These are phyloP conservation scores for Lipotes vexillifer DNA, from an alignment of 2,113 vertebrate genomes.

Conservation along the genomic window DNA sequence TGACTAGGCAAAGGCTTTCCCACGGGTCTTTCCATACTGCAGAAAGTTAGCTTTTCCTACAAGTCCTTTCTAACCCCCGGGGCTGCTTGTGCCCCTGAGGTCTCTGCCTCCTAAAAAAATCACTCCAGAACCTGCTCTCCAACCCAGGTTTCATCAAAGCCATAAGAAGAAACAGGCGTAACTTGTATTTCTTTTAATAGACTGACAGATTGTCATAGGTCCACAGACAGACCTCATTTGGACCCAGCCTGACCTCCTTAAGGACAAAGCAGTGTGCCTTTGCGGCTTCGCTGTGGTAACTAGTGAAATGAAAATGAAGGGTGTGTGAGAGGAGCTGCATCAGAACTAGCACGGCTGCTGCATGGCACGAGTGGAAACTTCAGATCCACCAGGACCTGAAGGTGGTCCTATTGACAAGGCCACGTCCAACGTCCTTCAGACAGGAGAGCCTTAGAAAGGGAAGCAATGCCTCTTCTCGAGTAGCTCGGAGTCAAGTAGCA, in stretches of 20 bases:
- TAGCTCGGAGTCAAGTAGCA: background rate
- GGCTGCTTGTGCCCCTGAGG: background rate
- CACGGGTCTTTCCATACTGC: rapidly evolving
- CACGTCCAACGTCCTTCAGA: background rate
- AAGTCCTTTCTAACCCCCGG: background rate
- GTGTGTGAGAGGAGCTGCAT: rapidly evolving
- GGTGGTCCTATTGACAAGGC: background rate
- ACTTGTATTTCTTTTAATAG: background rate
- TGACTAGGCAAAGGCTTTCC: background rate
- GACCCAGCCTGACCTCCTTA: background rate
- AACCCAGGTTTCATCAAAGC: background rate
- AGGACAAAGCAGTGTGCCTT: background rate
- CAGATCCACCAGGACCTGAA: background rate
- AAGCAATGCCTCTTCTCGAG: too few relatives aligned
- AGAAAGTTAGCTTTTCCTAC: background rate
- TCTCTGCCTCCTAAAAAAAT: background rate
- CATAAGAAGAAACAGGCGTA: background rate
- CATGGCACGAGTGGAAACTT: rapidly evolving
- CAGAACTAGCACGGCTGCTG: rapidly evolving
- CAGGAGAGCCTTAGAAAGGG: background rate
- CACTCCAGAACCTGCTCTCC: background rate
- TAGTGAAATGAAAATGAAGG: background rate
- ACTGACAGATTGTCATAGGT: background rate
- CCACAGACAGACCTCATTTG: background rate
- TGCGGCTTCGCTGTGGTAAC: background rate